Base-by-base conservation (phyloP, 2,888 invertebrate genomes). In the Drosophila lutescens region DNA sequence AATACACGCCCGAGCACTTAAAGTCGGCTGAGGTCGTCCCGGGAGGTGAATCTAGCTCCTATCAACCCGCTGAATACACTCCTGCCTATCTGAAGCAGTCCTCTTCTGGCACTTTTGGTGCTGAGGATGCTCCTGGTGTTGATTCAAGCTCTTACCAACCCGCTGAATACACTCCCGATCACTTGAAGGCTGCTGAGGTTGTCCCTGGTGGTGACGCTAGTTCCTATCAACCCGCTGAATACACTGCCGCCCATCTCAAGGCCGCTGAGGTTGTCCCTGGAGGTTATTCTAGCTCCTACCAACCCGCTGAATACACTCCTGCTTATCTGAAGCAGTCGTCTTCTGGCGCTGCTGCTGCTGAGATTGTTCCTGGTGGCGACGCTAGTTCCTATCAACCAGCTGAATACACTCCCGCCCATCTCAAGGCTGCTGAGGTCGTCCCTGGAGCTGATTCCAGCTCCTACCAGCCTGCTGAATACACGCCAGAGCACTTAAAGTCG, bases 141-240 rank as follows among this genome's bases (percentile, higher is more conserved):
- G 72, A 74, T 40, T 38, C 63, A 0, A 65, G 70, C 26, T 62
- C 63, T 0, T 54, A 66, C 3, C 66, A 66, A 7, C 55, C 66
- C 13, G 66, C 54, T 32, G 66, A 66, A 43, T 63, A 55, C 6
- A 67, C 63, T n/a, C 61, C 69, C 0, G 60, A 6, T 0, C 47
- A 69, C 56, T 6, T 38, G 0, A 38, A 38, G 38, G n/a, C 38
- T 7, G n/a, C 38, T n/a, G 38, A n/a, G n/a, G 38, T 38, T 6
- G 38, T 38, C 20, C 60, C 58, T 12, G 76, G 59, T n/a, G 26
- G 65, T 0, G 76, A 76, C 17, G 36, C 76, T 1, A 71, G 69
- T 34, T 70, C 75, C 10, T 73, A 73, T 34, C 74, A 76, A 40
- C 69, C 74, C 10, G 59, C 50, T 32, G 61, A 61, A 38, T 61